Conservation (phyloP, 2,113 vertebrate genomes). For the Colinus virginianus region DNA sequence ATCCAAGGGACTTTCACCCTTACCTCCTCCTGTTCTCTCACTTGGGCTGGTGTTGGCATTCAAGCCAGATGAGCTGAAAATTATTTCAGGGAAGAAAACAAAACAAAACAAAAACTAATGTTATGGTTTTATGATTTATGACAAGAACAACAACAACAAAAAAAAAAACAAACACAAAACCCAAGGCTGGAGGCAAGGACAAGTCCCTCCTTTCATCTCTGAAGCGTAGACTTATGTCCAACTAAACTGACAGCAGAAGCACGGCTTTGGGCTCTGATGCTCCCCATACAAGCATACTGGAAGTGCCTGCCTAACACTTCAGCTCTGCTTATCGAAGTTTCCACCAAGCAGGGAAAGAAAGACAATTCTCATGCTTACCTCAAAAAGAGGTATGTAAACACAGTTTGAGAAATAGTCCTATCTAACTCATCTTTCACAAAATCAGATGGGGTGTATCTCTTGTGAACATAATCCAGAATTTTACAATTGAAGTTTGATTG, state of each 20-base stretch:
- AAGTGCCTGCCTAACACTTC: background rate
- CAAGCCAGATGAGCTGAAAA: background rate
- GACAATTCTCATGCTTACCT: background rate
- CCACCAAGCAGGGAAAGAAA: background rate
- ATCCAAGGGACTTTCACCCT: slow-evolving; percentile 9
- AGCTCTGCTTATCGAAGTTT: background rate
- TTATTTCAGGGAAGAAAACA: background rate
- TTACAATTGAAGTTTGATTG: background rate
- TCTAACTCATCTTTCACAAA: background rate
- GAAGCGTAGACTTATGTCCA: background rate
- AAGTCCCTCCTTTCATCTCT: background rate
- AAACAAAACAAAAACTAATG: background rate
- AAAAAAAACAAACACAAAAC: background rate
- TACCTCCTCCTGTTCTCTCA: background rate
- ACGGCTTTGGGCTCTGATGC: background rate
- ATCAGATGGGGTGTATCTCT: background rate
- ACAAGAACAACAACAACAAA: background rate
- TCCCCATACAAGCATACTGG: background rate
- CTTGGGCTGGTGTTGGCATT: background rate
- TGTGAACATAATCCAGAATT: background rate
- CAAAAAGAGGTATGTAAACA: background rate
- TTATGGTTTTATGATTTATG: no score
- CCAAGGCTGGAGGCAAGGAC: background rate
- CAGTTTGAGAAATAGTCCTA: background rate
- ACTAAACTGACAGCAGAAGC: background rate